Base-by-base conservation (phyloP, 1,140 invertebrate species). In the Tetranychus urticae region DNA sequence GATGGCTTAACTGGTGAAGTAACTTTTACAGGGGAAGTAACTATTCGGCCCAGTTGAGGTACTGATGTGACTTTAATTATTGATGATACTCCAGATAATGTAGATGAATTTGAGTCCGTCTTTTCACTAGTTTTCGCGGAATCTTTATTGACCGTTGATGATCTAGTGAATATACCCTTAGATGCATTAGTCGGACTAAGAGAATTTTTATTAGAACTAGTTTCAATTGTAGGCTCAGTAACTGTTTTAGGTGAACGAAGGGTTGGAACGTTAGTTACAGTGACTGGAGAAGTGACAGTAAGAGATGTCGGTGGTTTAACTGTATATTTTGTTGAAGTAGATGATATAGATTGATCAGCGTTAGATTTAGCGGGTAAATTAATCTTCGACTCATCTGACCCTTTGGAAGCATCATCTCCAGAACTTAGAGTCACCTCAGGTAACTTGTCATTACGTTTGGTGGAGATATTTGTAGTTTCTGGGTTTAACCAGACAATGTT, bases 401-500 rank as follows among this genome's bases (percentile, higher is more conserved):
- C 39, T 5, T 5, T 42, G 39, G 39, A 23, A 23, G 23, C 23
- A 23, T 23, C 23, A 23, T 23, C 23, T 23, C 23, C 23, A 23
- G 23, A 23, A 23, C 23, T 23, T 23, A 23, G 23, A 23, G 23
- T 23, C 23, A 23, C 23, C 23, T 23, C 23, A 23, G 23, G 23
- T 23, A 23, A 23, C 23, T 23, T 23, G 23, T 23, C 23, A 23
- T 23, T 23, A 23, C 23, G 23, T 23, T 23, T 23, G 23, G 23
- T 14, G 12, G 54, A 33, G 12, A 33, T 12, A 35, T 10, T 59
- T 45, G 59, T 35, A 31, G 12, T 42, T 35, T 58, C 61, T 1
- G 61, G 61, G 46, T 56, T 62, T 7, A 62, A 12, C 61, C 61
- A 62, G 2, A 62, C 55, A 56, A 62, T 62, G 35, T 60, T 60